A percentile compares a stretch with the other conserved stretches of the same genome.
phyloP scores from a whole-genome alignment of 2,113 vertebrate species.

The Mus spicilegus region DNA sequence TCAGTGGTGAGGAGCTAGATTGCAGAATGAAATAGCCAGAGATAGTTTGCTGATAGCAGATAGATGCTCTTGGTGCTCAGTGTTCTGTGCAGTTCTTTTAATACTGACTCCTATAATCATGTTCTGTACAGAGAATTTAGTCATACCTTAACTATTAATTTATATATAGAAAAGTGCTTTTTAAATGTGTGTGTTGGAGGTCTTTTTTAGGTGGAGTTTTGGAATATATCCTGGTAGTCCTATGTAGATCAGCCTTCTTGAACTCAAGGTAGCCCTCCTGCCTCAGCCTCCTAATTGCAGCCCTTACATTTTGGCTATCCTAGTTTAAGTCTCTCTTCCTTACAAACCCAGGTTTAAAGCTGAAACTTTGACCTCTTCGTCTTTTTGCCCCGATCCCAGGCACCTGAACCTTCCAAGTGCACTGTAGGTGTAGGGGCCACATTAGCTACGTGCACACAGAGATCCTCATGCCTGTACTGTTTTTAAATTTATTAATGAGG shows the following conservation, averaged over 20 bases:
- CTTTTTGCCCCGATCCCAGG: background rate
- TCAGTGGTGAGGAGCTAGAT: background rate
- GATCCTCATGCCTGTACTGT: background rate
- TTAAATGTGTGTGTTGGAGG: too few relatives aligned
- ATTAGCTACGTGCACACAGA: background rate
- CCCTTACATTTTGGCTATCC: background rate
- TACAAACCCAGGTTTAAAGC: background rate
- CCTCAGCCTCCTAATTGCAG: background rate
- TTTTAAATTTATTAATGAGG: conserved; percentile 21
- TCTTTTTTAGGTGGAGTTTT: background rate
- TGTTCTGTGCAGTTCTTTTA: background rate
- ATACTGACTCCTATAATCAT: background rate
- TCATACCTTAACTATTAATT: background rate
- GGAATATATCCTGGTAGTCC: background rate
- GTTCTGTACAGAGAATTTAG: background rate
- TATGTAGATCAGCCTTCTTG: background rate
- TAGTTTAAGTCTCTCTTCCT: conserved; percentile 1
- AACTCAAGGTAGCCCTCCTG: background rate
- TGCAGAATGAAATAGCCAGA: background rate
- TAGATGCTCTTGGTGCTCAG: background rate
- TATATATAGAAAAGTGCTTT: background rate
- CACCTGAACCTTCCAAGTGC: background rate
- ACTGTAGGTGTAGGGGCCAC: background rate
- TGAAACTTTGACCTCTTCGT: background rate
- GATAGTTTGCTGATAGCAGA: background rate